Evolutionary conservation across 2,888 invertebrate genomes (phyloP).

Genomic region (Pasiphila rectangulata): DNA sequence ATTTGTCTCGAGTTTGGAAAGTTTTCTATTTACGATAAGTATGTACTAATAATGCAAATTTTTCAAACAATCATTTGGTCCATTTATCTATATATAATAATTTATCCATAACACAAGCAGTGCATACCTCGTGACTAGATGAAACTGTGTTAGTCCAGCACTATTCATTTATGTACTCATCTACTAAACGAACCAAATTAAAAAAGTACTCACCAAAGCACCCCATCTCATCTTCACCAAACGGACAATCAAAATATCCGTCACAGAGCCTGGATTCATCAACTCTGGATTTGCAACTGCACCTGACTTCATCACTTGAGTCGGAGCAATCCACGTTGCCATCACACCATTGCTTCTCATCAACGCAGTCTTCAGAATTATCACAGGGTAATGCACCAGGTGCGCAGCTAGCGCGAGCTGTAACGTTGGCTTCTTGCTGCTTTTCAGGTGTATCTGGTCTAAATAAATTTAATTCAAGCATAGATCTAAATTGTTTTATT

Average conservation of each 20-base stretch:
- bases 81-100: no score
- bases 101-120: no score
- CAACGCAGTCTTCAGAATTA: constrained; percentile 75
- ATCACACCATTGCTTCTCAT: constrained; percentile 84
- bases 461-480: constrained; percentile 4
- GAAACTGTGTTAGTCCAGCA: no score
- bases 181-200: no score
- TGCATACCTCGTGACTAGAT: no score
- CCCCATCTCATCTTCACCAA: constrained; percentile 89
- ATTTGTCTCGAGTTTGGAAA: no score
- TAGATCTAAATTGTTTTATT: neutral
- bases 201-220: constrained; percentile 84
- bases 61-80: no score
- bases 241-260: constrained; percentile 90
- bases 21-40: no score
- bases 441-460: constrained; percentile 39
- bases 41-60: no score
- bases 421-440: constrained; percentile 32
- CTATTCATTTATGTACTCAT: no score
- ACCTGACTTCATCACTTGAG: constrained; percentile 88
- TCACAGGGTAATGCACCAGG: constrained; percentile 52
- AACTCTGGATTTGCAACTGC: constrained; percentile 87
- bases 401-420: constrained; percentile 55
- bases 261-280: constrained; percentile 86
- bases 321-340: constrained; percentile 87